Base-by-base conservation (phyloP, 2,113 vertebrate species). In the Spilogale gracilis region DNA sequence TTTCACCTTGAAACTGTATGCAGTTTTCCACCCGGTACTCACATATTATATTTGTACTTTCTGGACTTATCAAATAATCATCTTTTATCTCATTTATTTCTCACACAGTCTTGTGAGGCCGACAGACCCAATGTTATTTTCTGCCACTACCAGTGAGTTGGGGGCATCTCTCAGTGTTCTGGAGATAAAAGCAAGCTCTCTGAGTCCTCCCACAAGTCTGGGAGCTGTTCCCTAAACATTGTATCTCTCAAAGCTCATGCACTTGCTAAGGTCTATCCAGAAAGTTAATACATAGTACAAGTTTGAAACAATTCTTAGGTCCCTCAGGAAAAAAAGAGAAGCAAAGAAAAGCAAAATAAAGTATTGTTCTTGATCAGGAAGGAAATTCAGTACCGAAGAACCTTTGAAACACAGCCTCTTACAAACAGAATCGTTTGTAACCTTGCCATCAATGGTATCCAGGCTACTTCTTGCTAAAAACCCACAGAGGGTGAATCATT, bases 331-430 rank as follows among this genome's bases (percentile, higher is more conserved):
- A 79, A 88, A 74, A 63, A 50, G 12, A 89, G 58, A 83, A 48
- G 21, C 6, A 11, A 94, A 86, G 16, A 74, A 82, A 91, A 91
- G 61, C 50, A 96, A 91, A 93, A 83, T 27, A 76, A 83, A 83
- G 60, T 87, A 45, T 52, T 97, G 5, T 89, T 85, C 54, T 43
- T 43, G 11, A 38, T 23, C 1, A 74, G 84, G 65, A 16, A 95
- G 63, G 81, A 91, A 93, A 91, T 84, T 93, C 32, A 88, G 89
- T 67, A 78, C 43, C 12, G 3, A 80, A 54, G 73, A 56, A 32
- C n/a, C 38, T 80, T 73, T 86, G 89, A 71, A 90, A 92, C 27
- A 38, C 5, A 69, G 38, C 58, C 38, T 61, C 48, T 30, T 56
- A 58, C 71, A 83, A 30, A 81, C 43, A 38, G 63, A 88, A 69